Base-by-base conservation (phyloP, 2,888 invertebrate genomes). In the Oscheius sp. region DNA sequence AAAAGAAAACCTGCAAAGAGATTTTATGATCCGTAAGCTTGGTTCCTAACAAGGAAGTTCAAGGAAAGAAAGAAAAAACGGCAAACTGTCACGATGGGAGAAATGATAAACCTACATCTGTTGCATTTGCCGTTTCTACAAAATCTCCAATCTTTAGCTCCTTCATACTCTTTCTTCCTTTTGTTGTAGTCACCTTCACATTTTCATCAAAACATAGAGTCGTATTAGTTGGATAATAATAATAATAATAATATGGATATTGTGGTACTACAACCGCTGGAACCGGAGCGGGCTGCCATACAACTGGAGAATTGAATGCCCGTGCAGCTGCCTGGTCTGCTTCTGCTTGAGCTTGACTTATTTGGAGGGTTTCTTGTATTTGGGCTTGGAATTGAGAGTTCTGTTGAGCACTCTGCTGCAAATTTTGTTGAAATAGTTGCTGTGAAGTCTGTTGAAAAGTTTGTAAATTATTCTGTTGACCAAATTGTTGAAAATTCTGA, bases 121-220 rank as follows among this genome's bases (percentile, higher is more conserved):
- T 38, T 3, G 20, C 12, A 38, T 57, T 41, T 8, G 57, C 59
- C 6, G 28, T 36, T 44, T 44, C n/a, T 5, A 59, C 44, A 28
- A 59, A 59, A 20, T 59, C 59, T 22, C 38, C 45, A 20, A 44
- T 14, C 30, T 44, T n/a, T 22, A 84, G 68, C 45, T 84, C 84
- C 6, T 38, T 20, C 41, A 59, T 59, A 28, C 24, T 38, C 14
- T 38, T 44, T 41, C 14, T 41, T 20, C 41, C 41, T 3, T 14
- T 41, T 12, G 72, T 72, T 20, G 77, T 77, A 1, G 71, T 74
- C 0, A 77, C 70, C 72, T 70, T 71, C 5, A 20, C 20, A 12
- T 41, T 20, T 12, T 41, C 17, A 3, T 74, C 73, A 45, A 77
- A 77, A 36, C 77, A 77, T 0, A 70, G 75, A n/a, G 70, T 67